Base-by-base conservation (phyloP, 2,888 invertebrate genomes). In the Diarsia mendica region DNA sequence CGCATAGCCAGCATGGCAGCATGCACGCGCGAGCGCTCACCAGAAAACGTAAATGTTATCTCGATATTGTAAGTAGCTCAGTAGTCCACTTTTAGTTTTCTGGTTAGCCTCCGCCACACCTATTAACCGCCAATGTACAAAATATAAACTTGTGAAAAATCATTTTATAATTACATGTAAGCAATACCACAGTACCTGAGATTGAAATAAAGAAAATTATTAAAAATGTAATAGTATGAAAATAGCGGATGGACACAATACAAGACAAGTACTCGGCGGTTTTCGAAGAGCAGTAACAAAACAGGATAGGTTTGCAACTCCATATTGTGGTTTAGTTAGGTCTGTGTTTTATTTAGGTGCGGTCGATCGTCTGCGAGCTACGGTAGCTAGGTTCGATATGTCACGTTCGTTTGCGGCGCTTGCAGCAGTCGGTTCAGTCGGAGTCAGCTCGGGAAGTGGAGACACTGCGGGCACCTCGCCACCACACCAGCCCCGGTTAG, bases 101-200 rank as follows among this genome's bases (percentile, higher is more conserved):
- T 85, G 86, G 84, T 85, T 80, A 80, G 85, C 80, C 85, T 83
- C 84, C 77, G 81, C 77, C 80, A 88, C 87, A 89, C 87, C 90
- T 87, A 90, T 88, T 86, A 90, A 92, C 92, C 92, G 92, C 93
- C 93, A 91, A 90, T 90, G 90, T 90, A 89, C 89, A 89, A 91
- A 89, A 85, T 80, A 87, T 83, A 80, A 80, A 83, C 81, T 80
- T 77, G 80, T 80, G 84, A 83, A 75, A 92, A 92, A 91, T 92
- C 90, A 92, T 92, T 93, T 87, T 91, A 91, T 93, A 93, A 91
- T 93, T 94, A 95, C 94, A 94, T 92, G 91, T 95, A 95, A 96
- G 95, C 95, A 96, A 95, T 96, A 96, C 95, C 94, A 93, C 94
- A 94, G 96, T 96, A 96, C 95, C 96, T 95, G 96, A 95, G 91